Base-by-base conservation (phyloP, 2,797 vertebrate genomes). In the Salarias fasciatus region DNA sequence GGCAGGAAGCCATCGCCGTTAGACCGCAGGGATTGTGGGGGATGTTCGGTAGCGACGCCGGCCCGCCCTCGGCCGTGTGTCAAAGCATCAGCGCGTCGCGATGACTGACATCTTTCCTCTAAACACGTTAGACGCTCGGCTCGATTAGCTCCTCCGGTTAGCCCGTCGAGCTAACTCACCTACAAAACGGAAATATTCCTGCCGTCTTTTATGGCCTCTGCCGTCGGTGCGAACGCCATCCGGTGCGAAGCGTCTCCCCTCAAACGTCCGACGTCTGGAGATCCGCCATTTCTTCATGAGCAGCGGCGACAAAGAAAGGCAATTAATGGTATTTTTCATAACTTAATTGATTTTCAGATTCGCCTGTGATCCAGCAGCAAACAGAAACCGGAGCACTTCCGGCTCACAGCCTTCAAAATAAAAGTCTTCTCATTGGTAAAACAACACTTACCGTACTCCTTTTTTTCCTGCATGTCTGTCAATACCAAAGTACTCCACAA, bases 271-370 rank as follows among this genome's bases (percentile, higher is more conserved):
- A 64, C 69, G 60, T 73, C 77, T 84, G 86, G 58, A 89, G 66
- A 83, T 85, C 92, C 92, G 92, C 92, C 92, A 93, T 94, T 85
- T 92, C 89, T 84, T 82, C 80, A 84, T 83, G 85, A 82, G 88
- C 87, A 54, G 77, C 89, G 79, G 84, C 69, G 91, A 91, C 92
- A 91, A 93, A 93, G 92, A 94, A 93, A 94, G 89, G 92, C 92
- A 91, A 93, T 93, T 93, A 94, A 92, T 89, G 92, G 65, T 91
- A 88, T 92, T 94, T 92, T 93, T 93, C 92, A 93, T 90, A 92
- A 93, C 87, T 93, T 94, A 93, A 93, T 94, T 93, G 92, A 93
- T 93, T 93, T 93, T 90, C 74, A 81, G 86, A 91, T 86, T 68
- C 83, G 84, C 70, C 67, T 69, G 63, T 31, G 57, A 68, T 64